phyloP scores from a whole-genome alignment of 2,888 invertebrate genomes.

The Pollenia amentaria region DNA sequence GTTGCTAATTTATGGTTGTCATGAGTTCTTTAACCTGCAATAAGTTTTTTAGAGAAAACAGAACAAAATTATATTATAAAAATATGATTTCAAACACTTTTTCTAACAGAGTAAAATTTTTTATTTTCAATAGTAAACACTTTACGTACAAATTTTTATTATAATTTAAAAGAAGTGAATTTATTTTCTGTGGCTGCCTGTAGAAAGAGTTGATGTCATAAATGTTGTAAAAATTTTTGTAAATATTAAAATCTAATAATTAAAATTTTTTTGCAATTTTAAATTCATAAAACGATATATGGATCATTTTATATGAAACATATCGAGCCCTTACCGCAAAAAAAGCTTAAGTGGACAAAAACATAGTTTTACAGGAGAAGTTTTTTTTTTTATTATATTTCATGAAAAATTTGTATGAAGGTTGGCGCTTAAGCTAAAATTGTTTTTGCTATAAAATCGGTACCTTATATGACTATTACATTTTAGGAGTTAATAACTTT shows the following conservation, averaged over 20 bases:
- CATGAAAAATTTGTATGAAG: too few species aligned
- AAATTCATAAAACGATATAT: too few species aligned
- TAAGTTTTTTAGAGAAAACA: conserved; percentile 16
- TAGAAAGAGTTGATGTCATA: conserved; percentile 9
- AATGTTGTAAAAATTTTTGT: not conserved
- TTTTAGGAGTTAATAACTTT: too few species aligned
- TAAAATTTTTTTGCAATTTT: too few species aligned
- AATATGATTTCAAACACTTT: conserved; percentile 40
- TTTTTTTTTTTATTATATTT: too few species aligned
- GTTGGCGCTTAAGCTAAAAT: too few species aligned
- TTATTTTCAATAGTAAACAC: not conserved
- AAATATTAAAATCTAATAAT: not conserved
- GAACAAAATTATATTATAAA: conserved; percentile 19
- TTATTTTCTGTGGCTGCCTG: not conserved
- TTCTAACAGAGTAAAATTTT: not conserved
- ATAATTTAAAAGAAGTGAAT: not conserved
- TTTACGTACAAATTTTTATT: not conserved
- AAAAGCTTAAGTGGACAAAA: too few species aligned
- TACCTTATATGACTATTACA: too few species aligned
- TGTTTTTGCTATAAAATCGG: too few species aligned
- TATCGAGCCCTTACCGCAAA: too few species aligned
- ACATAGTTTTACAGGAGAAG: too few species aligned
- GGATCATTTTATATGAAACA: too few species aligned
- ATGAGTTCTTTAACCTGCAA: conserved; percentile 70
- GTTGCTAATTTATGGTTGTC: conserved; percentile 46